Base-by-base conservation (phyloP, 2,888 invertebrate species). In the Drosophila greeni region DNA sequence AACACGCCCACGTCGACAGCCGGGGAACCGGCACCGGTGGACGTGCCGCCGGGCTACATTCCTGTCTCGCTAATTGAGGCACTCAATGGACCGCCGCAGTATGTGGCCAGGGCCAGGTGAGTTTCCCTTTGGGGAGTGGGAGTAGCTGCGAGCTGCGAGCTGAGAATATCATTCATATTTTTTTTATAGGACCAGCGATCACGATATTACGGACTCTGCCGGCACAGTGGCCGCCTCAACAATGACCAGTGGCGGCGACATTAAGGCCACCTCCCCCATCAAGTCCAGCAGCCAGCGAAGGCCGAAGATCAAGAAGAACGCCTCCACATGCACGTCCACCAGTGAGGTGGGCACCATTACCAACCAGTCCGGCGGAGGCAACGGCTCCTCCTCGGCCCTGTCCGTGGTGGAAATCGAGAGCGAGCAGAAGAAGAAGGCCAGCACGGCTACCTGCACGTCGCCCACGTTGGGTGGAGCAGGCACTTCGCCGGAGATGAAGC, bases 61-160 rank as follows among this genome's bases (percentile, higher is more conserved):
- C 94, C 97, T 29, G 95, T 98, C 54, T 95, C 98, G 0, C 91
- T 98, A 54, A 95, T 98, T 75, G 98, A 98, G 90, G 98, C 98
- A 5, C 90, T 98, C 55, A 98, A 98, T 90, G 98, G 98, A 0
- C 97, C 97, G 8, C 94, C 88, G 14, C 87, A 87, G 49, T 86
- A 84, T 65, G 83, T 86, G 53, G 76, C 77, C 14, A 78, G 87
- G 5, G 65, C 76, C 24, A 84, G 83, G 83, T 83, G 68, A 58
- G 57, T 11, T 26, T 5, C 14, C 16, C 24, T 5, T 20, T 20
- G 6, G 5, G n/a, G 2, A n/a, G 5, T 2, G 7, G 7, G 1
- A n/a, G 20, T 39, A 14, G 1, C 5, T 4, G 12, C 2, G n/a
- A 36, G n/a, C 6, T 4, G 12, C 2, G n/a, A 36, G n/a, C 6